Conservation (phyloP, 2,888 invertebrate genomes). For the Hyles lineata region DNA sequence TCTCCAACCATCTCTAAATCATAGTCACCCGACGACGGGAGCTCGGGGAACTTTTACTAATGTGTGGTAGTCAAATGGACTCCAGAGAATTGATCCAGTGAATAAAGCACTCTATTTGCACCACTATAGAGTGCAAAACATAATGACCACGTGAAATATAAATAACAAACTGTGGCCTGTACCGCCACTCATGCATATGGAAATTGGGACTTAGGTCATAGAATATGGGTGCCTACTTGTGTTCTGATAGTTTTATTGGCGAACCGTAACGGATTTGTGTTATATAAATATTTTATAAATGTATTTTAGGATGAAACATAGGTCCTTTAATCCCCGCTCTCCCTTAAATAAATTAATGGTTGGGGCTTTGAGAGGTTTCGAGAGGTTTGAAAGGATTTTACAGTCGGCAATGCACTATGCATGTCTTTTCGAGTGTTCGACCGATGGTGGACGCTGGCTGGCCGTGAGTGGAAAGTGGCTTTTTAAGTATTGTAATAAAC, state of each 20-base stretch:
- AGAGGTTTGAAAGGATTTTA: constrained; percentile 23
- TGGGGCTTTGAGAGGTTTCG: constrained; percentile 25
- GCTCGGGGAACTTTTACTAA: constrained; percentile 81
- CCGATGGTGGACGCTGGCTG: neutral
- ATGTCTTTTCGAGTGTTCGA: constrained; percentile 13
- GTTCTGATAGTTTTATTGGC: constrained; percentile 55
- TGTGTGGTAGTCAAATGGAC: constrained; percentile 83
- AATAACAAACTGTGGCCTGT: constrained; percentile 59
- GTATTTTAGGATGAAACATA: constrained; percentile 9
- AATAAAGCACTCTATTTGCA: constrained; percentile 64
- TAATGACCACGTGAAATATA: constrained; percentile 53
- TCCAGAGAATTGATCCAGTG: constrained; percentile 66
- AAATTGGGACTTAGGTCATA: constrained; percentile 75
- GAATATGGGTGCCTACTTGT: constrained; percentile 49
- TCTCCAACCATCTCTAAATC: constrained; percentile 35
- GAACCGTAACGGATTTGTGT: constrained; percentile 51
- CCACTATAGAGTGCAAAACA: constrained; percentile 60
- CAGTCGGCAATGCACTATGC: constrained; percentile 23
- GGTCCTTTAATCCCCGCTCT: neutral
- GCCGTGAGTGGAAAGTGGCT: neutral
- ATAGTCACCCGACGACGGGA: constrained; percentile 63
- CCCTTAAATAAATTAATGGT: constrained; percentile 19
- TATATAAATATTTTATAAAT: constrained; percentile 37
- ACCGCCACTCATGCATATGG: constrained; percentile 81
- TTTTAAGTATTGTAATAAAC: neutral